phyloP scores from a whole-genome alignment of 2,888 invertebrate genomes.

The Drosophila mimica region DNA sequence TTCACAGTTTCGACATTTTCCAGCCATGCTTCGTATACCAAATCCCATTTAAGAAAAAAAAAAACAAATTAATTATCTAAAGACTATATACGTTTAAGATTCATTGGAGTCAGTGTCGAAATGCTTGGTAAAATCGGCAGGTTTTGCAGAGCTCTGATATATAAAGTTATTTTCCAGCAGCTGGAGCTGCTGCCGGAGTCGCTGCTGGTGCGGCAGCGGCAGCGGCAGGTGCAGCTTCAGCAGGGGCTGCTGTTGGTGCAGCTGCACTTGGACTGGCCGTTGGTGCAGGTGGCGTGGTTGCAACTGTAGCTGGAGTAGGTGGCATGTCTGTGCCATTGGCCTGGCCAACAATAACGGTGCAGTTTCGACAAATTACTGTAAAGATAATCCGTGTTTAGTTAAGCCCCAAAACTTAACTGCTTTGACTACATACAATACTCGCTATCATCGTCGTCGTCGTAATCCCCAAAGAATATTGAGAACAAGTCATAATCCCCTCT shows the following conservation, averaged over 20 bases:
- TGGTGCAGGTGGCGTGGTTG: slow-evolving; percentile 23
- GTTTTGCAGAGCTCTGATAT: neutral
- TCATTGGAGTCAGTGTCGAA: neutral
- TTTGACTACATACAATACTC: slow-evolving; percentile 51
- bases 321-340: slow-evolving; percentile 15
- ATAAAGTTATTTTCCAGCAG: neutral
- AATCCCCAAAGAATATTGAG: slow-evolving; percentile 37
- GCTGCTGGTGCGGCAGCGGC: neutral
- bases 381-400: neutral
- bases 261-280: neutral
- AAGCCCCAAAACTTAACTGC: rapidly evolving
- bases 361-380: slow-evolving; percentile 76
- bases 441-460: slow-evolving; percentile 43
- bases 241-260: neutral
- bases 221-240: neutral
- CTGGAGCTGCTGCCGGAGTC: neutral
- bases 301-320: slow-evolving; percentile 9
- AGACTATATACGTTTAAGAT: neutral
- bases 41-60: slow-evolving; percentile 33
- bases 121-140: neutral
- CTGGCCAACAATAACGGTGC: slow-evolving; percentile 66
- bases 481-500: slow-evolving; percentile 44
- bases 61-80: neutral
- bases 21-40: slow-evolving; percentile 46
- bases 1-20: neutral